Evolutionary conservation across 1,140 invertebrate genomes (phyloP).

Genomic region (Hyles vespertilio): DNA sequence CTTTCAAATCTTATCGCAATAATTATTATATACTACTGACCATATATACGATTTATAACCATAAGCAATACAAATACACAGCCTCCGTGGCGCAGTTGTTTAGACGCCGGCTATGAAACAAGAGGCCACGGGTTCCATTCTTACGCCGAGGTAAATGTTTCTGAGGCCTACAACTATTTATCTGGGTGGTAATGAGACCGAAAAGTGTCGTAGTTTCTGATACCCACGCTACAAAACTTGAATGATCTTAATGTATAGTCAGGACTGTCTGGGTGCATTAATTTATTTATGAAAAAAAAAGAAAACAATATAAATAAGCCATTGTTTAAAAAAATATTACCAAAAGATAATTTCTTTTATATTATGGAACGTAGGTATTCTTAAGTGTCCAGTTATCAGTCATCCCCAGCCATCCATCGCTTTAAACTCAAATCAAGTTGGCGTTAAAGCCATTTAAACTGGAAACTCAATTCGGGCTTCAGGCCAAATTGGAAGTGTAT

Average conservation of each 20-base stretch:
- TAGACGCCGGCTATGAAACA: too few relatives aligned
- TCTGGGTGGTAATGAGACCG: too few relatives aligned
- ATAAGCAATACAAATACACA: not conserved
- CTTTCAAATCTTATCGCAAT: too few relatives aligned
- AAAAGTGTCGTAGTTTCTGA: too few relatives aligned
- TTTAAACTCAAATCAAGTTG: constrained; percentile 49
- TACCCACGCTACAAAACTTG: not conserved
- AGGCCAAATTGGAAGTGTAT: constrained; percentile 64
- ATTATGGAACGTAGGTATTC: not conserved
- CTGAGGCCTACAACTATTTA: too few relatives aligned
- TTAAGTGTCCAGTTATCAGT: constrained; percentile 50
- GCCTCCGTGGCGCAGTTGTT: too few relatives aligned
- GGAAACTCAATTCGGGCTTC: constrained; percentile 47
- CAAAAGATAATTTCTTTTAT: not conserved
- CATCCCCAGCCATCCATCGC: constrained; percentile 46
- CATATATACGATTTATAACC: not conserved
- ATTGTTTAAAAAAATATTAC: not conserved
- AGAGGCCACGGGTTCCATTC: too few relatives aligned
- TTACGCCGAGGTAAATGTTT: too few relatives aligned
- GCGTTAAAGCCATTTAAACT: constrained; percentile 58
- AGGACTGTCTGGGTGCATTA: too few relatives aligned
- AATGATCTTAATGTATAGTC: not conserved
- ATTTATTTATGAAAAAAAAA: too few relatives aligned
- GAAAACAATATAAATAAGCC: too few relatives aligned
- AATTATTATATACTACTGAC: not conserved